Evolutionary conservation across 2,888 invertebrate species (phyloP), one percentile per base, ranked within the genome.

Genomic region (Ornithoptera alexandrae): DNA sequence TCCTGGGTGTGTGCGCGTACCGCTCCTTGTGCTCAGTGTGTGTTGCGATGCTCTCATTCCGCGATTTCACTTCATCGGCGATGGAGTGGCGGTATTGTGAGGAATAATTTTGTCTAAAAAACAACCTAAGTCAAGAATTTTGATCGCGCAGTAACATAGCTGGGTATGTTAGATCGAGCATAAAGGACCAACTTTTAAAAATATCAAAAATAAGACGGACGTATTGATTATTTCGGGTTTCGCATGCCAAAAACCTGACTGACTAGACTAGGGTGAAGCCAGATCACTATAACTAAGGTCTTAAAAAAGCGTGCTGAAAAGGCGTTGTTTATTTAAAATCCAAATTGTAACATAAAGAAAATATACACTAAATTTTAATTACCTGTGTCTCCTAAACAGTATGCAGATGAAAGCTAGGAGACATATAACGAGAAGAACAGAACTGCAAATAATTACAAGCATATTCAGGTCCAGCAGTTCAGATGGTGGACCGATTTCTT

Each of bases 371-470:
- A 46, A 46, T 1, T 46, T 12, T 15, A 46, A 15, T 83, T 76
- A 92, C 93, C 92, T 82, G 74, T 92, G 91, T 71, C 89, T 87
- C 73, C 85, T 87, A 18, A 92, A 78, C 7, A 93, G 74, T 73
- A 92, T 92, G 73, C 89, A 92, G 77, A 93, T 83, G 79, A 93
- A 93, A 0, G 92, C 90, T 72, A 88, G 73, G 1, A 93, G 78
- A 68, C 93, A 93, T 7, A 89, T 81, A 22, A 92, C 85, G 0
- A 93, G 84, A 0, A 93, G 85, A 2, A 92, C 77, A 1, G 92
- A 92, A 60, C 92, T 92, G 82, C 92, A 91, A 22, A 91, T 82
- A 72, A 93, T 93, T n/a, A 93, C 93, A 75, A 93, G 74, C 87
- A 92, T 91, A 72, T 93, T 93, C 18, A 93, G 79, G 73, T 93